Percentiles rank a stretch among this genome's conserved stretches.
phyloP scores from a whole-genome alignment of 2,113 vertebrate genomes.

The Hyaena hyaena region DNA sequence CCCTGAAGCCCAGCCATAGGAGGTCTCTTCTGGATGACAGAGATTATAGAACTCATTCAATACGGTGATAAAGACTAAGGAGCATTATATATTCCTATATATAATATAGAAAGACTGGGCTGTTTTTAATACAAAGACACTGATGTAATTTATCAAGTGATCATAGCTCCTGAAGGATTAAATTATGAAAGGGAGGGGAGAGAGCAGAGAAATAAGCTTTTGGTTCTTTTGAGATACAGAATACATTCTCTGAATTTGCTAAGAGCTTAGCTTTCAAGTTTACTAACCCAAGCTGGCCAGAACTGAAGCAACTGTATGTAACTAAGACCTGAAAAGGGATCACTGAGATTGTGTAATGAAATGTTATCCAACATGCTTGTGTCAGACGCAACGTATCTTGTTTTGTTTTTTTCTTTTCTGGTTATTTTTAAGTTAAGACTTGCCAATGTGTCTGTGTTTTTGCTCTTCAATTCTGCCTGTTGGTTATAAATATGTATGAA shows the following conservation, averaged over 20 bases:
- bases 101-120: neutral
- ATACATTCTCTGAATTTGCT: slow-evolving; percentile 13
- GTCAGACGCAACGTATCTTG: neutral
- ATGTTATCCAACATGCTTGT: neutral
- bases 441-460: neutral
- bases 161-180: neutral
- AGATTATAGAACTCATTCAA: neutral
- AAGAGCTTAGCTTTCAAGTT: neutral
- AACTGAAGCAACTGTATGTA: neutral
- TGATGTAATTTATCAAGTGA: neutral
- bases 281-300: neutral
- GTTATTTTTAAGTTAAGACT: slow-evolving; percentile 9
- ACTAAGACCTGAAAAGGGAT: neutral
- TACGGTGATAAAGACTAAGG: neutral
- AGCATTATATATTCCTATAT: neutral
- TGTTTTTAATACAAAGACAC: slow-evolving; percentile 23
- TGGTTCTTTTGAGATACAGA: neutral
- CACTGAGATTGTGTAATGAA: neutral
- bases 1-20: neutral
- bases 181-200: neutral
- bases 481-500: neutral
- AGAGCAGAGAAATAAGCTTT: neutral
- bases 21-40: neutral
- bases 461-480: neutral
- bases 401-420: no score